Evolutionary conservation across 2,888 invertebrate species (phyloP).

Genomic region (Agrypnus murinus): DNA sequence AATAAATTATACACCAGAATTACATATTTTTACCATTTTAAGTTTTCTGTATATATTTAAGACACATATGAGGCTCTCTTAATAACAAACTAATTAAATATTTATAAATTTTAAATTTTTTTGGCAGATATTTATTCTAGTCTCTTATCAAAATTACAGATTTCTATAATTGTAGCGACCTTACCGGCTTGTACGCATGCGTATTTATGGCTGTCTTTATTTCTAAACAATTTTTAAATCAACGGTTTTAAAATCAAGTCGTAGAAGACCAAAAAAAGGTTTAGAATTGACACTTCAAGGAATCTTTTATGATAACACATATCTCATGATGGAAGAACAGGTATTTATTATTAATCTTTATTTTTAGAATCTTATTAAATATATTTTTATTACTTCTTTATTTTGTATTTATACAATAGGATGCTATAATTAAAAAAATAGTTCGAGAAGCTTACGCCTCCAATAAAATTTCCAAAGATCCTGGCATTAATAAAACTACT

Average conservation of each 20-base stretch:
- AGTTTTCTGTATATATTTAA: background rate
- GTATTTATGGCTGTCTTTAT: background rate
- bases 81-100: background rate
- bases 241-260: conserved; percentile 16
- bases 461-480: background rate
- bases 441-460: background rate
- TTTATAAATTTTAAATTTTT: background rate
- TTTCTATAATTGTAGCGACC: background rate
- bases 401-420: conserved; percentile 28
- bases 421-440: background rate
- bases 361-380: conserved; percentile 2
- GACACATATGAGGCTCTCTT: background rate
- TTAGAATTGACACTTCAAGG: conserved; percentile 16
- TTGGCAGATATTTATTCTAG: background rate
- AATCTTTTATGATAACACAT: background rate
- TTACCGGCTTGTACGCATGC: background rate
- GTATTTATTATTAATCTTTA: conserved; percentile 12
- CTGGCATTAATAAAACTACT: background rate
- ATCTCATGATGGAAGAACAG: conserved; percentile 37
- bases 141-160: background rate
- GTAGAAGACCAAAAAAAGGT: conserved; percentile 25
- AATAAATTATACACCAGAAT: too few relatives aligned
- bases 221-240: conserved; percentile 26
- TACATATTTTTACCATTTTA: background rate
- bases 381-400: conserved; percentile 3